Evolutionary conservation across 2,888 invertebrate species (phyloP), one percentile per base, ranked within the genome.

Genomic region (Sycophila texana): DNA sequence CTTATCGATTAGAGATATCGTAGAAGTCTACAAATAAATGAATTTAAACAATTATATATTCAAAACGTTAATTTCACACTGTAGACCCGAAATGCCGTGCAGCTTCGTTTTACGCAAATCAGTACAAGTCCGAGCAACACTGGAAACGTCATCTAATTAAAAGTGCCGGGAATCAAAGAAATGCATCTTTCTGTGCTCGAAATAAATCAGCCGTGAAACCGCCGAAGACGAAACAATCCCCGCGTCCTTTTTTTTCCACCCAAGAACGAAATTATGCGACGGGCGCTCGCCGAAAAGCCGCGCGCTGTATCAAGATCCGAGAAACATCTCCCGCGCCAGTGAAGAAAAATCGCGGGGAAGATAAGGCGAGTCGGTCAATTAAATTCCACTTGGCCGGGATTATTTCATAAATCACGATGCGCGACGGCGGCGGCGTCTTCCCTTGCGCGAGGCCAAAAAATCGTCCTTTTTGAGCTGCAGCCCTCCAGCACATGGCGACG

Each of bases 351-450:
- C 30, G 30, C n/a, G 39, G 63, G 70, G 65, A 74, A 63, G 74
- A 63, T 70, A 68, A 73, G 16, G 53, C 51, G 58, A 60, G 71
- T 67, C 80, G 83, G 82, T 86, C 86, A 83, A 86, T 86, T 86
- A 86, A 86, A 86, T 85, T 83, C 83, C 82, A 85, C 85, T 85
- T 83, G 81, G 67, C 72, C 72, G 68, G 82, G 85, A 85, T 86
- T 85, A 83, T 86, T 86, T 86, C 85, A 86, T 86, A 86, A 86
- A 86, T 86, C 86, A 86, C 81, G 80, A 75, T 81, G 58, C 13
- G 47, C 39, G 49, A 47, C 20, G 49, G 51, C 18, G 20, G 18
- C n/a, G n/a, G n/a, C 57, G 65, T 26, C 18, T 22, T 18, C 49
- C 30, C 61, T 77, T 57, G 53, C 66, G 72, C 66, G 77, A 58